phyloP scores from a whole-genome alignment of 2,888 invertebrate species.

The Operophtera brumata region DNA sequence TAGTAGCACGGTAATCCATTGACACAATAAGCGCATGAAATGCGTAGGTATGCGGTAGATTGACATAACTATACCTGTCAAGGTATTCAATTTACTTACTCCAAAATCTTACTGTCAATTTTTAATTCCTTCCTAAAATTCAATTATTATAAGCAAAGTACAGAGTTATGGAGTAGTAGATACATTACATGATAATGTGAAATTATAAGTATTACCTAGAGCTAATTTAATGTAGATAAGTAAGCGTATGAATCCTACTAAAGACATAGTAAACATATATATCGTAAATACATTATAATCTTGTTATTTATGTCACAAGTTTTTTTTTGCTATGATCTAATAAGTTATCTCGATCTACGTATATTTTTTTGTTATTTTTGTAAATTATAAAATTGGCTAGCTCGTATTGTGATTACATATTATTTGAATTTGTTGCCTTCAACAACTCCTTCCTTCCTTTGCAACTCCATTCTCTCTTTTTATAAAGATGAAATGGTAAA shows the following conservation, averaged over 20 bases:
- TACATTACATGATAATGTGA: slow-evolving; percentile 59
- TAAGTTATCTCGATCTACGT: neutral
- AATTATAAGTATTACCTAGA: slow-evolving; percentile 39
- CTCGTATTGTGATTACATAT: no score
- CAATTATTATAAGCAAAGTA: slow-evolving; percentile 66
- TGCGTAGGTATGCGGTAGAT: neutral
- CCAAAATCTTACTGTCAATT: slow-evolving; percentile 57
- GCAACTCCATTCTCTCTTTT: neutral
- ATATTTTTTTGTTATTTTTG: no score
- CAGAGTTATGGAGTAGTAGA: slow-evolving; percentile 48
- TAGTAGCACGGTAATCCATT: no score
- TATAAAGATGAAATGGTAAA: no score
- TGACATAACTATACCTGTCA: no score
- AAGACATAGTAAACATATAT: slow-evolving; percentile 1
- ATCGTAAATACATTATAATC: neutral
- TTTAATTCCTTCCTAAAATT: slow-evolving; percentile 75
- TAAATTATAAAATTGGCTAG: no score
- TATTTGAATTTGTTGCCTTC: no score
- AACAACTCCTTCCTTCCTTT: neutral
- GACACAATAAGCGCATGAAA: slow-evolving; percentile 1
- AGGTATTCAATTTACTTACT: slow-evolving; percentile 4
- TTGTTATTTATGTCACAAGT: neutral
- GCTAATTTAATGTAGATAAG: slow-evolving; percentile 29
- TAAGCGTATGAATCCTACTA: slow-evolving; percentile 13
- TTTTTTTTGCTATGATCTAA: neutral